Evolutionary conservation across 2,113 vertebrate genomes (phyloP), one percentile per base, ranked within the genome.

Genomic region (Hyla sarda): DNA sequence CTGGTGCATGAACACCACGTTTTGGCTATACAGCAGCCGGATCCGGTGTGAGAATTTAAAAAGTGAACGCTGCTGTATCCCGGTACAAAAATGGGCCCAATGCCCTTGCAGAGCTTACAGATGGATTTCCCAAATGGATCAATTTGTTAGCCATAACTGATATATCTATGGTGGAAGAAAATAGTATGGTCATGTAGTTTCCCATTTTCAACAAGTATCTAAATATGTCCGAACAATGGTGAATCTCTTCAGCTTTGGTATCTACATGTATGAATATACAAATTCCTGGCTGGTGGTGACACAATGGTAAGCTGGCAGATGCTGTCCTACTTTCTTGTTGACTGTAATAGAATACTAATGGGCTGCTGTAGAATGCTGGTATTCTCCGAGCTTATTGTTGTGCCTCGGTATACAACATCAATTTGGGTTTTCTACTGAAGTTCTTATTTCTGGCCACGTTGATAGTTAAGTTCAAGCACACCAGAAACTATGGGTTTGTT

Each of bases 271-370:
- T 69, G n/a, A n/a, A 19, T 16, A 37, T 30, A 34, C 32, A 0
- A 17, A 34, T 34, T 37, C 8, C 16, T 69, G 65, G 30, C 32
- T 34, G 30, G 65, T 69, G 19, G 65, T 10, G 28, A 32, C 28
- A 65, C 60, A 65, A 65, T 28, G 60, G 11, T n/a, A 25, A n/a
- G 25, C 25, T 10, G 16, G 25, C 28, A 69, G 65, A 69, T 69
- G 65, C 67, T 71, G 34, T 23, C 67, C 67, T 67, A 69, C 32
- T 71, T 71, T 41, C 67, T 37, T 41, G 34, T 71, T 71, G 67
- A 71, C 67, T 41, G 67, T 19, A 19, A 37, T 34, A 71, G 67
- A 71, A 71, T 71, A 71, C 34, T 71, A 71, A 71, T 41, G 67
- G 32, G 6, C 34, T 21, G 8, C 67, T 11, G 67, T 34, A 21